Evolutionary conservation across 2,888 invertebrate species (phyloP), one percentile per base, ranked within the genome.

Genomic region (Latheticus oryzae): DNA sequence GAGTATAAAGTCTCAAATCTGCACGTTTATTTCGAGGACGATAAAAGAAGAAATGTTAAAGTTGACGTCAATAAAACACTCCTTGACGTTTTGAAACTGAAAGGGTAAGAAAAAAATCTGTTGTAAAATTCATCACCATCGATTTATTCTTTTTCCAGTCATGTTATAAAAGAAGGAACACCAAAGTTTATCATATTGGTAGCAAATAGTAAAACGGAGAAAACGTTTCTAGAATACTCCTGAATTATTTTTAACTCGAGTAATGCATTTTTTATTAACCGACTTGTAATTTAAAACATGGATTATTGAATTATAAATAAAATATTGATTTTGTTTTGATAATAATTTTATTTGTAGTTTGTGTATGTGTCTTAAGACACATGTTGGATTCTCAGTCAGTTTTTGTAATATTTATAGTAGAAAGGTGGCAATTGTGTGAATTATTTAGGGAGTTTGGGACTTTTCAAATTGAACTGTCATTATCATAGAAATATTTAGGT

Each of bases 11-110:
- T 80, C 3, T 77, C 82, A 0, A 84, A 79, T 50, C 72, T 93
- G 1, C 84, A 85, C 75, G 81, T 93, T 1, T 93, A 91, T 72
- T 93, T 85, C 72, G 91, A 92, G 77, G 88, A 88, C 45, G 78
- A 80, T 47, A 84, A 82, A 60, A 83, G 81, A 30, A 78, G 79
- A 70, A 80, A 89, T 0, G 83, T 86, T 69, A 78, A 84, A 59
- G 79, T 90, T 1, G 76, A 87, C 66, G 68, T 83, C 0, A 73
- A 77, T 0, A 81, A 81, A 63, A 83, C 84, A 1, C 79, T 93
- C 1, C 77, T 79, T 1, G 82, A 87, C 50, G 80, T 89, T 61
- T 72, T 92, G 23, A 76, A 80, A 56, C 77, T 81, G 42, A 81
- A 87, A 67, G 82, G 82, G 83, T 84, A 70, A 74, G 78, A 73